Base-by-base conservation (phyloP, 1,140 invertebrate genomes). In the Euwallacea similis region DNA sequence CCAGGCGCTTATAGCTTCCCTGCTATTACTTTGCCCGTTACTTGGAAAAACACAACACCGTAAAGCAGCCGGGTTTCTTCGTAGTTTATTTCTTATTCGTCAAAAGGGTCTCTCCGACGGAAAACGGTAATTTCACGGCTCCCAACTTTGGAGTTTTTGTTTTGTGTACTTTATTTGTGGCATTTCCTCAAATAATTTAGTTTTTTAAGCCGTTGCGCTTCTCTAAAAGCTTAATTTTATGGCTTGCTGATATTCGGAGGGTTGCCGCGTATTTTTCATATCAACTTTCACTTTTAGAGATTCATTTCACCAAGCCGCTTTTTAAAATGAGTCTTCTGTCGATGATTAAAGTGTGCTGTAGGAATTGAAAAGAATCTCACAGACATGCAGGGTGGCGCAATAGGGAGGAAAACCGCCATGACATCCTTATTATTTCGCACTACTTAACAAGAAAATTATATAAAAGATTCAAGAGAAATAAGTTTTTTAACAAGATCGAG, bases 211-310 rank as follows among this genome's bases (percentile, higher is more conserved):
- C 46, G 56, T 50, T 42, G 44, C 55, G 58, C 58, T 53, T 53
- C n/a, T 69, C 66, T 53, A 69, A 69, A 61, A 46, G 58, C 56
- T 69, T 69, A 69, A 67, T 69, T 69, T 69, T 58, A 69, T 69
- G 66, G 66, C 56, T 69, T 69, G 58, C 66, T 56, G 66, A 67
- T 67, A 67, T 50, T 59, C 54, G 10, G 55, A 42, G 56, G 59
- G 56, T 7, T 58, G 33, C 46, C 55, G 55, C 55, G 21, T 10
- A 58, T 58, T 58, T 58, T 41, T 21, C 55, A 58, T 53, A n/a
- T 15, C 11, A 53, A 6, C 50, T n/a, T 53, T 53, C 6, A 15
- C 6, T 53, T 53, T 15, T 53, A 53, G 15, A 53, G 21, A 33
- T 33, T 33, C 21, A 33, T 33, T 33, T 33, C 21, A 4, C 21